A percentile compares a stretch with the other conserved stretches of the same genome.
These are phyloP conservation scores for Hipposideros armiger DNA, from an alignment of 2,113 vertebrate genomes.

Conservation along the genomic window DNA sequence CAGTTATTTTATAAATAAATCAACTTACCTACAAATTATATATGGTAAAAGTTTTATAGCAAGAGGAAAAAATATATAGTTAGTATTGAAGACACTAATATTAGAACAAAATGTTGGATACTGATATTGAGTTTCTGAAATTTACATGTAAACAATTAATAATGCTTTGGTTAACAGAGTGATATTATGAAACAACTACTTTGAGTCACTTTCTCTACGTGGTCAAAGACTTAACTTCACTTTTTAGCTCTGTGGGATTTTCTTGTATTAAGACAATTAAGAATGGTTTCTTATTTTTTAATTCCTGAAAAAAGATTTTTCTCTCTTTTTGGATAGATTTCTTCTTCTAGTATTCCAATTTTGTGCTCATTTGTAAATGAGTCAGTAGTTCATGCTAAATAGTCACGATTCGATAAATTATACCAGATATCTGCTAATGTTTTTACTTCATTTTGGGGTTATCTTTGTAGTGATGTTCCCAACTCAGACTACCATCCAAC, in stretches of 20 bases:
- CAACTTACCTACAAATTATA: not conserved
- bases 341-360: not conserved
- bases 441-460: not conserved
- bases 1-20: not conserved
- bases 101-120: not conserved
- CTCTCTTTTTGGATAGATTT: not conserved
- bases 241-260: not conserved
- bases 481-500: not conserved
- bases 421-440: not conserved
- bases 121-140: not conserved
- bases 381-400: not conserved
- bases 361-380: not conserved
- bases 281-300: not conserved
- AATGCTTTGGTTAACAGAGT: not conserved
- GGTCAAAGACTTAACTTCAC: not conserved
- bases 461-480: not conserved
- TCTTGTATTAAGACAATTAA: not conserved
- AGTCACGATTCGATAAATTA: not conserved
- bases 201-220: not conserved
- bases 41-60: not conserved
- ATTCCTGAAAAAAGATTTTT: not conserved
- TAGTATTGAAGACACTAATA: not conserved
- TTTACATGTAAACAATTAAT: not conserved
- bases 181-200: not conserved
- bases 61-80: not conserved